These are phyloP conservation scores for Notodromas monacha DNA, from an alignment of 2,888 invertebrate genomes.

Conservation along the genomic window DNA sequence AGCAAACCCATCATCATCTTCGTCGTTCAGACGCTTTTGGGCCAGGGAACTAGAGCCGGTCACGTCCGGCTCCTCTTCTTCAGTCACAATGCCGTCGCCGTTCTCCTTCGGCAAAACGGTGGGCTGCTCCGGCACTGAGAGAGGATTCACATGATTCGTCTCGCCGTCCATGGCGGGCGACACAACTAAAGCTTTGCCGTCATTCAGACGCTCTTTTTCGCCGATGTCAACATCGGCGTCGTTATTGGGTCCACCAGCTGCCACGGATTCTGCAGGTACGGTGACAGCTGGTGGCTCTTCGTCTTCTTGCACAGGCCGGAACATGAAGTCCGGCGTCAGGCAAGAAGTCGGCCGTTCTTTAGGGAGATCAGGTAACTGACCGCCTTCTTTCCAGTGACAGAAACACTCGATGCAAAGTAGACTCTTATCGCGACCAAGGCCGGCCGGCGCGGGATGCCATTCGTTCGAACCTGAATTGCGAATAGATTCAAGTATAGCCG, in stretches of 20 bases:
- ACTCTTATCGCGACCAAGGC: constrained; percentile 33
- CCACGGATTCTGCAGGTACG: no score
- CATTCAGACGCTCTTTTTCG: constrained; percentile 7
- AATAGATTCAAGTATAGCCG: no score
- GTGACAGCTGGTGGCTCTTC: constrained; percentile 12
- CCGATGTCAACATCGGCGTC: constrained; percentile 1
- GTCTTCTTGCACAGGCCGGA: constrained; percentile 17
- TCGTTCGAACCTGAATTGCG: constrained; percentile 31
- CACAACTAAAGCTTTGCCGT: constrained; percentile 8
- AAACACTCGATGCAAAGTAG: constrained; percentile 41
- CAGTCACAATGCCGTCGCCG: no score
- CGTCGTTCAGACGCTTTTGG: no score
- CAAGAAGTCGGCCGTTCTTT: not conserved
- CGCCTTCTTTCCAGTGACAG: constrained; percentile 37
- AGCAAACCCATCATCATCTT: no score
- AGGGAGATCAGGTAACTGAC: constrained; percentile 25
- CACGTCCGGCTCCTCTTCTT: no score
- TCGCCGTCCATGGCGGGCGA: no score
- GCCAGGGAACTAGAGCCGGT: no score
- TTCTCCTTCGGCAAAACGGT: no score
- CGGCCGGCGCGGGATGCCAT: constrained; percentile 35
- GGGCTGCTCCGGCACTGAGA: no score
- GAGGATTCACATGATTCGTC: no score
- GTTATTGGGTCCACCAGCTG: no score
- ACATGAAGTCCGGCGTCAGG: constrained; percentile 16